A percentile compares a stretch with the other conserved stretches of the same genome.
These are phyloP conservation scores for Drosophila navojoa DNA, from an alignment of 1,140 invertebrate genomes.

Conservation along the genomic window DNA sequence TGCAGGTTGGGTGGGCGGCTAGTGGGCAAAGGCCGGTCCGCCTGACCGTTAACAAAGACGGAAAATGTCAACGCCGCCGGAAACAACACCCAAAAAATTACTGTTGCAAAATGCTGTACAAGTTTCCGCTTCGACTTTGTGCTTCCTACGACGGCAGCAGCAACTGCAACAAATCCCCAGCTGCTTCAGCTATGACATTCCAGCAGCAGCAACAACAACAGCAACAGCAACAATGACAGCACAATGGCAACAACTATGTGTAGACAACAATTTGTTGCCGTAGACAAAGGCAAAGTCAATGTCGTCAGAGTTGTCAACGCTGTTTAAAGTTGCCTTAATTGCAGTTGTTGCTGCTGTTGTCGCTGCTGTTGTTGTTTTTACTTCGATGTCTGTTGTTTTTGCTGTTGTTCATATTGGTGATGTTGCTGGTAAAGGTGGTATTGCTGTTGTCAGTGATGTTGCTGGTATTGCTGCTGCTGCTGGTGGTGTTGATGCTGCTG, in stretches of 20 bases:
- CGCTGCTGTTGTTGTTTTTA: too few species aligned
- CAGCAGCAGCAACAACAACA: conserved; percentile 11
- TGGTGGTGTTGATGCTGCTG: too few species aligned
- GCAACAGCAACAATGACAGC: conserved; percentile 48
- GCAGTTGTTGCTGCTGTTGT: conserved; percentile 47
- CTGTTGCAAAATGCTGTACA: conserved; percentile 78
- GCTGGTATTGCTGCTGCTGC: too few species aligned
- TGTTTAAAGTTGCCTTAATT: conserved; percentile 79
- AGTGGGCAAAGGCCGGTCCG: conserved; percentile 12
- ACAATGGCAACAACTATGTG: conserved; percentile 56
- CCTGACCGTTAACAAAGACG: conserved; percentile 65
- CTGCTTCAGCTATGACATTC: conserved; percentile 28
- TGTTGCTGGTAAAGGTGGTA: too few species aligned
- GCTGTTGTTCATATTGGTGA: too few species aligned
- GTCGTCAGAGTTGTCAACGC: conserved; percentile 77
- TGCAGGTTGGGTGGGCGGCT: background rate
- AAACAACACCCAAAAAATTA: conserved; percentile 83
- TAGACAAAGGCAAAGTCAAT: conserved; percentile 72
- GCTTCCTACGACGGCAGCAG: conserved; percentile 62
- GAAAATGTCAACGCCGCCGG: conserved; percentile 73
- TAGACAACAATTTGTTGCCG: conserved; percentile 75
- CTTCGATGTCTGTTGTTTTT: too few species aligned
- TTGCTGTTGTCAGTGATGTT: too few species aligned
- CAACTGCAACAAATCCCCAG: conserved; percentile 68
- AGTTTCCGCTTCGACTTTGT: conserved; percentile 68